These are phyloP conservation scores for Notarius quadriscutis DNA, from an alignment of 2,113 vertebrate genomes.

Conservation along the genomic window DNA sequence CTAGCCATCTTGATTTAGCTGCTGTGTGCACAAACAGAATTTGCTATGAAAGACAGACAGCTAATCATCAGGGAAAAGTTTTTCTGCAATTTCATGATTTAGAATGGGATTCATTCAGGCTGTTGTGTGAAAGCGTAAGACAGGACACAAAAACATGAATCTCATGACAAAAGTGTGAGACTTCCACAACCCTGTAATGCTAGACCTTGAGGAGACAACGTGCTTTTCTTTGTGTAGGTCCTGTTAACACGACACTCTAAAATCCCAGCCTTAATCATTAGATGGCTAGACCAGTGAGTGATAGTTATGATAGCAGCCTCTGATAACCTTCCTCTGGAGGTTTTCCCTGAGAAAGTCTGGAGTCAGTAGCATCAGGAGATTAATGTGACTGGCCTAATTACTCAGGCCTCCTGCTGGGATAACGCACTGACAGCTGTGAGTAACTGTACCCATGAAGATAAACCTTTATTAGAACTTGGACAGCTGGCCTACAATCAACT, in stretches of 20 bases:
- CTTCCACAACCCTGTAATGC: background rate
- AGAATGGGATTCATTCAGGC: background rate
- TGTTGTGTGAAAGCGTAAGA: background rate
- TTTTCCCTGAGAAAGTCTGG: constrained; percentile 39
- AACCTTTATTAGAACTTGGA: constrained; percentile 24
- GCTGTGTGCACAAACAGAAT: background rate
- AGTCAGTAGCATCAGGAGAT: constrained; percentile 40
- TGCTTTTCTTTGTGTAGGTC: constrained; percentile 1
- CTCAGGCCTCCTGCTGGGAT: constrained; percentile 16
- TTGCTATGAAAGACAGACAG: background rate
- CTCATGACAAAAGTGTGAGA: background rate
- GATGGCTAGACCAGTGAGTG: background rate
- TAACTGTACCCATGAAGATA: constrained; percentile 25
- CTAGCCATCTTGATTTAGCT: background rate
- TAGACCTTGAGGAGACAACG: constrained; percentile 3
- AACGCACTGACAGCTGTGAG: constrained; percentile 38
- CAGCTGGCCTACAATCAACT: constrained; percentile 33
- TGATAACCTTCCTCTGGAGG: constrained; percentile 26
- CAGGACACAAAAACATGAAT: background rate
- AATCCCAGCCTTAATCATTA: background rate
- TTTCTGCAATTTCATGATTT: background rate
- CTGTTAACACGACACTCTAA: background rate
- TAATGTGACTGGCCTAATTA: constrained; percentile 47
- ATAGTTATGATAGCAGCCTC: constrained; percentile 5
- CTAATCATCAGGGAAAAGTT: background rate